Evolutionary conservation across 1,140 invertebrate genomes (phyloP), one percentile per base, ranked within the genome.

Genomic region (Archivesica marissinica): DNA sequence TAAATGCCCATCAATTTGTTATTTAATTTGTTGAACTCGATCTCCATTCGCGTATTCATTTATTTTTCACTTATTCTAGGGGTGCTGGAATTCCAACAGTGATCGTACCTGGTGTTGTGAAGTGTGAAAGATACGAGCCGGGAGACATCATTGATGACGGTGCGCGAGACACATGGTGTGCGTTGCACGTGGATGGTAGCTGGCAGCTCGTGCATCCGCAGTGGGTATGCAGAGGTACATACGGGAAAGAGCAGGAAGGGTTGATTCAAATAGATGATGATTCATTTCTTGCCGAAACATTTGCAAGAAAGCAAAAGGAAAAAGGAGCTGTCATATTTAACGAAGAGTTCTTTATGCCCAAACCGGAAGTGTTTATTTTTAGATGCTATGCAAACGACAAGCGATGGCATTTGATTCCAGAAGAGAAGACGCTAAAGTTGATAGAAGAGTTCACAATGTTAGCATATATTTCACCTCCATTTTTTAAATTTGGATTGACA

Each of bases 341-440:
- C 25, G 80, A 83, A 64, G 80, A 83, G 50, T 83, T 75, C 30
- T 83, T 83, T 39, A 83, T 83, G 80, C 80, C 80, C 47, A 74
- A 54, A 61, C 80, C 80, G 13, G 80, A 83, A 25, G 80, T 72
- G 9, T 83, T 83, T 47, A 83, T 83, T 25, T 75, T 56, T 30
- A 74, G 70, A 44, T 83, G 80, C 35, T 83, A 61, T 35, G 80
- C 80, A 20, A 30, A 56, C 17, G 39, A 83, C 23, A 59, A 56
- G 23, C 30, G 75, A 50, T 83, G 80, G 80, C 80, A 75, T 47
- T 72, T 83, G 23, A 70, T 83, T n/a, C 70, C 80, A 61, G 47
- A 52, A 41, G 47, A 72, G 6, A 74, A 50, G 41, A 75, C 52
- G 2, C 35, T 83, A 38, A 83, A 56, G 35, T 83, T 70, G 1